These are phyloP conservation scores for Rhyzopertha dominica DNA, from an alignment of 1,140 invertebrate species.

Conservation along the genomic window DNA sequence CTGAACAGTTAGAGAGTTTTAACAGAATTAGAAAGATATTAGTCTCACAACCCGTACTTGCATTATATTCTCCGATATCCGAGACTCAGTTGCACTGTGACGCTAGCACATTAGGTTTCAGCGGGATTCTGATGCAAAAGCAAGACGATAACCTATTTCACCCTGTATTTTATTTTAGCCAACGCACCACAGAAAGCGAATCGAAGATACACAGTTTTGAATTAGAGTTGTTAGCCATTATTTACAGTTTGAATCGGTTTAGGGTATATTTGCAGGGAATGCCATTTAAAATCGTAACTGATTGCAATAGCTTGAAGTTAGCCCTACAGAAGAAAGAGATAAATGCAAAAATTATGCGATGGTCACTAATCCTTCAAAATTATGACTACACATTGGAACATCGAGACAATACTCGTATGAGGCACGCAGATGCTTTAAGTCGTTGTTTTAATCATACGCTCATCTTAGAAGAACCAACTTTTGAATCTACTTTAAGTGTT, in stretches of 20 bases:
- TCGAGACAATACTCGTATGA: slow-evolving; percentile 24
- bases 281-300: slow-evolving; percentile 41
- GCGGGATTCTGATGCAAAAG: slow-evolving; percentile 13
- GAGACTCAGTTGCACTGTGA: slow-evolving; percentile 14
- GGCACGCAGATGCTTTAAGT: slow-evolving; percentile 38
- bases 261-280: slow-evolving; percentile 44
- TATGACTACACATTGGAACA: slow-evolving; percentile 32
- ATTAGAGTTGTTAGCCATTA: slow-evolving; percentile 45
- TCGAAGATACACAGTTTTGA: slow-evolving; percentile 43
- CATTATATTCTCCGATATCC: slow-evolving; percentile 8
- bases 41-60: slow-evolving; percentile 8
- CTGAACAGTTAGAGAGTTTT: not conserved
- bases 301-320: slow-evolving; percentile 31
- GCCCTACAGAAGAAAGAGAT: slow-evolving; percentile 27
- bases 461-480: slow-evolving; percentile 12
- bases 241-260: slow-evolving; percentile 45
- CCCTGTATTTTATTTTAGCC: slow-evolving; percentile 43
- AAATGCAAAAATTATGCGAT: slow-evolving; percentile 25
- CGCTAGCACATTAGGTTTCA: too few relatives aligned
- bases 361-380: slow-evolving; percentile 25
- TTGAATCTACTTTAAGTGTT: slow-evolving; percentile 10
- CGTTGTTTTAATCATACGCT: slow-evolving; percentile 14
- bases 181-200: slow-evolving; percentile 39
- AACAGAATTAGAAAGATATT: not conserved
- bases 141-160: slow-evolving; percentile 21